A percentile compares a stretch with the other conserved stretches of the same genome.
These are phyloP conservation scores for Malacoctenus gilli DNA, from an alignment of 2,797 vertebrate genomes.

Conservation along the genomic window DNA sequence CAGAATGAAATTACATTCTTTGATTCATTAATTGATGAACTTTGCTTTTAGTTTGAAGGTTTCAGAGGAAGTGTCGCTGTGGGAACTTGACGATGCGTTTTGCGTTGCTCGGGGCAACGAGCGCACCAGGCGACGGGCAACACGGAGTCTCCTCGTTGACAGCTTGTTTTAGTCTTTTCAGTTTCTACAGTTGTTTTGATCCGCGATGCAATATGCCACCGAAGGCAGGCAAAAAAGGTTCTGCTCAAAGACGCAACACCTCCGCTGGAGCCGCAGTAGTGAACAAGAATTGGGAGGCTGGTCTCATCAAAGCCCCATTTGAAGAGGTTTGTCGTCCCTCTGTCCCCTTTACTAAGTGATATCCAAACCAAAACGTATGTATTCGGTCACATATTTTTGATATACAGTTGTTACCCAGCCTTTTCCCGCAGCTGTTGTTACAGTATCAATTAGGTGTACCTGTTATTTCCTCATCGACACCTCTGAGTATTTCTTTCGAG, in stretches of 20 bases:
- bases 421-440: no score
- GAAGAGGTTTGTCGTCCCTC: slow-evolving; percentile 79
- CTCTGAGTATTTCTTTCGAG: no score
- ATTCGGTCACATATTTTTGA: neutral
- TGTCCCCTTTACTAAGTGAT: no score
- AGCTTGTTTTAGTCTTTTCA: neutral
- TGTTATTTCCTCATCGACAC: no score
- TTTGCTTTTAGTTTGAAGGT: slow-evolving; percentile 47
- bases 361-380: no score
- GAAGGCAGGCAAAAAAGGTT: slow-evolving; percentile 54
- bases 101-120: slow-evolving; percentile 61
- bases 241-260: slow-evolving; percentile 39
- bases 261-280: slow-evolving; percentile 3
- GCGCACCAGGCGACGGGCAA: neutral
- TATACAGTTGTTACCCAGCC: neutral
- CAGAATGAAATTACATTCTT: no score
- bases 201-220: slow-evolving; percentile 60
- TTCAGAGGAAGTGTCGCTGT: slow-evolving; percentile 14
- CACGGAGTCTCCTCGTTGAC: rapidly evolving
- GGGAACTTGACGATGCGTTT: neutral
- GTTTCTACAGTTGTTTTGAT: rapidly evolving
- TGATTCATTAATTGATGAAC: no score
- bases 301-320: slow-evolving; percentile 57
- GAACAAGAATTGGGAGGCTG: slow-evolving; percentile 68
- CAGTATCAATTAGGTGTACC: no score